Conservation (phyloP, 2,113 vertebrate species). For the Pterocles orientalis region DNA sequence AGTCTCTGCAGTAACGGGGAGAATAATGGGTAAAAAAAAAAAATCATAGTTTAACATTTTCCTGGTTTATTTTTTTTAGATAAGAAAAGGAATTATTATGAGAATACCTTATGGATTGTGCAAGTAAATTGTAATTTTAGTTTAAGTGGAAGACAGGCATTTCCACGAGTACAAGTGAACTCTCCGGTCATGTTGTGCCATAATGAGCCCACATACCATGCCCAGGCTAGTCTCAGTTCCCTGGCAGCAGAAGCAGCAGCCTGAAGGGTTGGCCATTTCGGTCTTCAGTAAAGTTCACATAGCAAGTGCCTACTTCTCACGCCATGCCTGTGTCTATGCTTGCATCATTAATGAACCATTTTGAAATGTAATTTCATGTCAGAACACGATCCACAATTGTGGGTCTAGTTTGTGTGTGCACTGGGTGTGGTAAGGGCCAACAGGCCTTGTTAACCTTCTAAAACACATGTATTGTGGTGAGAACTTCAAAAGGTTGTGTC, state of each 20-base stretch:
- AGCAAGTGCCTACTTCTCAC: neutral
- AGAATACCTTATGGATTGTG: neutral
- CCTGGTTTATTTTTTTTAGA: neutral
- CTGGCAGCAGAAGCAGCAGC: neutral
- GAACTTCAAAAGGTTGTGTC: neutral
- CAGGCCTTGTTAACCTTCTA: neutral
- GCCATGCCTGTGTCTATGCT: neutral
- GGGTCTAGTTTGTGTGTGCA: neutral
- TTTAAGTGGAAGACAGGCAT: neutral
- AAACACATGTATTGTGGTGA: neutral
- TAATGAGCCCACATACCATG: neutral
- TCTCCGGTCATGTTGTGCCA: rapidly evolving
- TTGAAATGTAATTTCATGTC: neutral
- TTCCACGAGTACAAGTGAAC: neutral
- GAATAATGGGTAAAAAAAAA: neutral
- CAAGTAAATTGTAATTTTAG: neutral
- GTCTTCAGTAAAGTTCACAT: rapidly evolving
- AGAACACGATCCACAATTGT: neutral
- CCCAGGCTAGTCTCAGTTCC: neutral
- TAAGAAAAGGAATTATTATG: neutral
- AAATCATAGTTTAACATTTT: neutral
- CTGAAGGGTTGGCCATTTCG: neutral
- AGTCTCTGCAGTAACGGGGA: neutral
- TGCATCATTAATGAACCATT: neutral
- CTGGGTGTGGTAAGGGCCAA: rapidly evolving